Conservation (phyloP, 1,140 invertebrate genomes). For the Ips nitidus region DNA sequence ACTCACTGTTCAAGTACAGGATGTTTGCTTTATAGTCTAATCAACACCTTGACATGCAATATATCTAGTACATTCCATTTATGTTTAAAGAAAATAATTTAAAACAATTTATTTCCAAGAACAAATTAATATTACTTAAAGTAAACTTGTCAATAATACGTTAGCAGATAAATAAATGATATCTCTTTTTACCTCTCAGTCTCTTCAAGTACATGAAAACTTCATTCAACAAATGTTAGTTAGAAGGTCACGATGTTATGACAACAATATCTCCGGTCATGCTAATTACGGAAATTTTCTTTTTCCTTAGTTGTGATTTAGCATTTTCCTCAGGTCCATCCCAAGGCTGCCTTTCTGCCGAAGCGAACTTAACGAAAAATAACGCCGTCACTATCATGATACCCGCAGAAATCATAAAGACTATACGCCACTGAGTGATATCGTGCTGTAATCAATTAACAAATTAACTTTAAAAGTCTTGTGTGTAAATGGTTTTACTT, state of each 20-base stretch:
- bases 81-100: too few relatives aligned
- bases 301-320: not conserved
- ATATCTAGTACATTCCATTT: too few relatives aligned
- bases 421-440: conserved; percentile 27
- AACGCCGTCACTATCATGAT: conserved; percentile 5
- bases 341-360: conserved; percentile 29
- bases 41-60: too few relatives aligned
- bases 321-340: conserved; percentile 8
- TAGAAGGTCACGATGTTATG: not conserved
- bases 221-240: too few relatives aligned
- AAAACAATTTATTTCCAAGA: too few relatives aligned
- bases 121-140: too few relatives aligned
- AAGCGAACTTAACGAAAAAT: conserved; percentile 28
- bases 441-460: conserved; percentile 34
- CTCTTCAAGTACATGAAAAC: too few relatives aligned
- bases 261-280: not conserved
- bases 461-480: conserved; percentile 4
- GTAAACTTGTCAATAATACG: too few relatives aligned
- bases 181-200: too few relatives aligned
- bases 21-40: too few relatives aligned
- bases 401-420: conserved; percentile 18
- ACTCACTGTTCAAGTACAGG: too few relatives aligned
- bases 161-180: too few relatives aligned
- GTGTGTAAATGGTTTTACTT: not conserved
- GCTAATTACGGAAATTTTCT: conserved; percentile 10